Evolutionary conservation across 2,888 invertebrate species (phyloP).

Genomic region (Eilema depressum): DNA sequence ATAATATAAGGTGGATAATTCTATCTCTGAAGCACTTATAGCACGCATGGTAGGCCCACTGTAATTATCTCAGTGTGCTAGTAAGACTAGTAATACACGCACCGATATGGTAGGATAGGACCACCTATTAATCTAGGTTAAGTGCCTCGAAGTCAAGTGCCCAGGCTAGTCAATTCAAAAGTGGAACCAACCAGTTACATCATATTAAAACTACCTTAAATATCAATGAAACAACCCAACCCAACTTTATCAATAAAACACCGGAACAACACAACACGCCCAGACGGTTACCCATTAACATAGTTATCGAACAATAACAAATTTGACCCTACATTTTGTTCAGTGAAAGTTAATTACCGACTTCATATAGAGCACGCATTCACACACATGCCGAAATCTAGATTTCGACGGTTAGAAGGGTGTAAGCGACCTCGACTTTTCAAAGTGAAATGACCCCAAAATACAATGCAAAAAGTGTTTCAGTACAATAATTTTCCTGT

Average conservation of each 20-base stretch:
- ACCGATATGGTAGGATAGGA: too few relatives aligned
- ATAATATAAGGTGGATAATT: too few relatives aligned
- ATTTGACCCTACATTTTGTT: conserved; percentile 57
- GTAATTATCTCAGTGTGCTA: too few relatives aligned
- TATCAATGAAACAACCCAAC: not conserved
- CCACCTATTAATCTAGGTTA: too few relatives aligned
- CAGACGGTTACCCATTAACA: conserved; percentile 35
- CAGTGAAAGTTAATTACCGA: conserved; percentile 74
- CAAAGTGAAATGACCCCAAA: not conserved
- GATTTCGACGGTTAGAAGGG: conserved; percentile 1
- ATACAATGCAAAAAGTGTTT: not conserved
- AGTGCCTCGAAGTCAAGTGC: too few relatives aligned
- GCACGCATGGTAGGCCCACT: too few relatives aligned
- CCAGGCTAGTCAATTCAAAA: not conserved
- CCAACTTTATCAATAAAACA: conserved; percentile 11
- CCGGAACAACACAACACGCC: conserved; percentile 22
- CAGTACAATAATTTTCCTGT: not conserved
- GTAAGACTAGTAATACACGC: too few relatives aligned
- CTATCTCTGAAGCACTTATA: too few relatives aligned
- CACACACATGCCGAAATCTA: conserved; percentile 15
- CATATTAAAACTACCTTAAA: conserved; percentile 13
- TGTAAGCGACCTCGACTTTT: not conserved
- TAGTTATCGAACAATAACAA: conserved; percentile 40
- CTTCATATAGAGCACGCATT: conserved; percentile 55
- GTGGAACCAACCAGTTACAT: conserved; percentile 12